phyloP scores from a whole-genome alignment of 1,140 invertebrate genomes.

The Pectinophora gossypiella region DNA sequence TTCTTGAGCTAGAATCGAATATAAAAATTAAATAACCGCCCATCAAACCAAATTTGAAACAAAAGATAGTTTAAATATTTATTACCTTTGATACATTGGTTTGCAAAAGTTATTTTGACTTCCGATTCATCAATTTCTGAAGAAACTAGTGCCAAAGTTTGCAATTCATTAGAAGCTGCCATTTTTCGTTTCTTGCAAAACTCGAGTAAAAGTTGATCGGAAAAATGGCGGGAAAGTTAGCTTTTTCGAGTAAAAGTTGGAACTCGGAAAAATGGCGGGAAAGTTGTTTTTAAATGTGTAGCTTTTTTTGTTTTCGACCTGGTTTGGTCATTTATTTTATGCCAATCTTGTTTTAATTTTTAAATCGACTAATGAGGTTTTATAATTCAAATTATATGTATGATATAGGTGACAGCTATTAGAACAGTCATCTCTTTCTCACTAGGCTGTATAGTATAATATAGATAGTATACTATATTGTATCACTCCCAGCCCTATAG shows the following conservation, averaged over 20 bases:
- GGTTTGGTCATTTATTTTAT: no score
- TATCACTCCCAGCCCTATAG: no score
- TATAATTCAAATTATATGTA: no score
- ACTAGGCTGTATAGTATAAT: no score
- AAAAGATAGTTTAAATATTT: neutral
- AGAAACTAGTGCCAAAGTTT: slow-evolving; percentile 44
- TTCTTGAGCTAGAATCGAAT: slow-evolving; percentile 42
- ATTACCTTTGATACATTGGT: slow-evolving; percentile 51
- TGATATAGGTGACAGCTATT: no score
- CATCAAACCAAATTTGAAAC: neutral
- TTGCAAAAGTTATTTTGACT: slow-evolving; percentile 46
- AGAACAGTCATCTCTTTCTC: no score
- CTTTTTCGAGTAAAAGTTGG: neutral
- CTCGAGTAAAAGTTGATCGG: no score
- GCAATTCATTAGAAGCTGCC: slow-evolving; percentile 29
- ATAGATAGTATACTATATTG: no score
- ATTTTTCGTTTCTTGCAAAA: slow-evolving; percentile 21
- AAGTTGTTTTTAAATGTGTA: neutral
- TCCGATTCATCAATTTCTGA: slow-evolving; percentile 45
- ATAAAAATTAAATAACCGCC: neutral
- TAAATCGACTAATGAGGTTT: no score
- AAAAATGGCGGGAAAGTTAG: no score
- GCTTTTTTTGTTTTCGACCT: neutral
- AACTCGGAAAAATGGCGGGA: slow-evolving; percentile 12
- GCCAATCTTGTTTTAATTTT: no score